Evolutionary conservation across 2,888 invertebrate genomes (phyloP).

Genomic region (Subacronicta megacephala): DNA sequence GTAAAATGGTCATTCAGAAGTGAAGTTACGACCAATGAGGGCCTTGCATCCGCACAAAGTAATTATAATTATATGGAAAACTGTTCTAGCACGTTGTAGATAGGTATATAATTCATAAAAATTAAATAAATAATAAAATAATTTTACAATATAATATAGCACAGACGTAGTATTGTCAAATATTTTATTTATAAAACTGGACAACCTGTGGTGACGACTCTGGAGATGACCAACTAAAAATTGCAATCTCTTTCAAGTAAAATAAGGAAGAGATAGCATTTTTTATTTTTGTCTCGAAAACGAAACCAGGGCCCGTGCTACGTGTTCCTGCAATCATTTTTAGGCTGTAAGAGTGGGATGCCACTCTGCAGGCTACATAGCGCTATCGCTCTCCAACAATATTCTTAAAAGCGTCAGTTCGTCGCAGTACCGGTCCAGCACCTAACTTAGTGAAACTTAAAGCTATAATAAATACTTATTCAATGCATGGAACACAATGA

Average conservation of each 20-base stretch:
- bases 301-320: background rate
- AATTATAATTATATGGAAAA: conserved; percentile 9
- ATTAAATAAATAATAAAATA: conserved; percentile 34
- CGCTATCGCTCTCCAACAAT: background rate
- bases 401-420: background rate
- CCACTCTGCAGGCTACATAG: background rate
- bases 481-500: conserved; percentile 72
- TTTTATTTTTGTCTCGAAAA: background rate
- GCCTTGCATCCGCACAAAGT: background rate
- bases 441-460: conserved; percentile 61
- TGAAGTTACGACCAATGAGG: conserved; percentile 3
- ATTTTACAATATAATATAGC: conserved; percentile 28
- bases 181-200: conserved; percentile 20
- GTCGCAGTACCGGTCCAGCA: background rate
- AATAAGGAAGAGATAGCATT: background rate
- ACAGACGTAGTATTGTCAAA: conserved; percentile 46
- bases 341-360: background rate
- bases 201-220: background rate
- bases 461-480: conserved; percentile 83
- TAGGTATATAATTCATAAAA: conserved; percentile 7
- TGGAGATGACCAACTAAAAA: background rate
- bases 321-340: background rate
- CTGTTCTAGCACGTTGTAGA: conserved; percentile 6
- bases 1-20: conserved; percentile 18
- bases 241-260: background rate